A percentile compares a stretch with the other conserved stretches of the same genome.
Conservation (phyloP, 1,140 invertebrate species). For the Reticulitermes speratus region DNA sequence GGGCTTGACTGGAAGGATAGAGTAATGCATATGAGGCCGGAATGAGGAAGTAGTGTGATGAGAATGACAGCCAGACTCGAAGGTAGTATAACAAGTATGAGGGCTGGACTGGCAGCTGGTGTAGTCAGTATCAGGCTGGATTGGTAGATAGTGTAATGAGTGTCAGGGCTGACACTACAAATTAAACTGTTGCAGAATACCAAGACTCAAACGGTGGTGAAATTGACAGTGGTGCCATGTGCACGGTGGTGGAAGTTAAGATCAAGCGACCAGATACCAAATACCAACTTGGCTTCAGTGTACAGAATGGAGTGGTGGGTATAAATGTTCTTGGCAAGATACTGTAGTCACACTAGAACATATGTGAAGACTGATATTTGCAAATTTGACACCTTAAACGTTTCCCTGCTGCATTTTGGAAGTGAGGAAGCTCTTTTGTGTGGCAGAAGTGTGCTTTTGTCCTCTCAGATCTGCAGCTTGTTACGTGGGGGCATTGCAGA, state of each 20-base stretch:
- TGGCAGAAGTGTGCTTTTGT: slow-evolving; percentile 1
- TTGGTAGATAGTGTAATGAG: too few relatives aligned
- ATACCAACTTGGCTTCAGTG: slow-evolving; percentile 99
- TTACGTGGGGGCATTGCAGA: slow-evolving; percentile 97
- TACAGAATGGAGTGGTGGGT: slow-evolving; percentile 98
- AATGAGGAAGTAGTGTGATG: too few relatives aligned
- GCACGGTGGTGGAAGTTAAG: slow-evolving; percentile 99
- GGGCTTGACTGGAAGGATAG: too few relatives aligned
- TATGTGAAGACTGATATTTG: not conserved
- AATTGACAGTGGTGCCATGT: slow-evolving; percentile 97
- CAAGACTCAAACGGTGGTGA: slow-evolving; percentile 96
- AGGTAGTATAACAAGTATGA: too few relatives aligned
- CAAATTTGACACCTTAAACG: not conserved
- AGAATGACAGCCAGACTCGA: too few relatives aligned
- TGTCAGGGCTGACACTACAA: too few relatives aligned
- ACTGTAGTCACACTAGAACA: not conserved
- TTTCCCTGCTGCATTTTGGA: not conserved
- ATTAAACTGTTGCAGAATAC: slow-evolving; percentile 63
- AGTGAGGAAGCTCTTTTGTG: not conserved
- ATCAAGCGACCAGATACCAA: slow-evolving; percentile 99
- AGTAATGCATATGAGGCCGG: too few relatives aligned
- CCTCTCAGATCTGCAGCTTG: slow-evolving; percentile 89
- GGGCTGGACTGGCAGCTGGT: too few relatives aligned
- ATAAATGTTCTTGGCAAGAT: not conserved
- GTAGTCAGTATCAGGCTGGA: too few relatives aligned